Evolutionary conservation across 2,113 vertebrate genomes (phyloP).

Genomic region (Laticauda colubrina): DNA sequence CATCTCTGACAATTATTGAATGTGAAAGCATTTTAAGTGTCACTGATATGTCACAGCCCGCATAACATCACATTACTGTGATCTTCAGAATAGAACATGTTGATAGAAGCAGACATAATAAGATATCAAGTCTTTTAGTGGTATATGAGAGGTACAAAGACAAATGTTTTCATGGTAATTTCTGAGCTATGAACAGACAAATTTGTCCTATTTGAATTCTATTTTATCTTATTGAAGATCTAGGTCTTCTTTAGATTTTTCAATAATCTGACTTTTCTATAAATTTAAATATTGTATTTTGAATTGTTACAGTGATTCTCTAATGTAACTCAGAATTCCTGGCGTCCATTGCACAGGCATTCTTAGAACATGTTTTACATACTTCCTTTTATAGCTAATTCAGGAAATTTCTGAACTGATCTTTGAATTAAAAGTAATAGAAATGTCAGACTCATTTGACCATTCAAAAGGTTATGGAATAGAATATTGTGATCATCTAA

Average conservation of each 20-base stretch:
- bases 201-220: conserved; percentile 47
- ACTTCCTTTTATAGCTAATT: not conserved
- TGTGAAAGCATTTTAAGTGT: conserved; percentile 44
- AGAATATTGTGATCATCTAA: not conserved
- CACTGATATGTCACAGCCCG: conserved; percentile 49
- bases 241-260: conserved; percentile 1
- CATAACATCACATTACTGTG: conserved; percentile 45
- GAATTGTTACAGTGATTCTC: not conserved
- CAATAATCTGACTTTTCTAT: not conserved
- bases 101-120: conserved; percentile 56
- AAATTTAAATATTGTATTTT: not conserved
- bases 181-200: conserved; percentile 35
- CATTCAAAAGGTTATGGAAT: not conserved
- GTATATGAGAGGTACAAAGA: conserved; percentile 41
- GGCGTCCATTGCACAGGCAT: not conserved
- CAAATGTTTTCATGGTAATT: conserved; percentile 47
- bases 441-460: not conserved
- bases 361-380: not conserved
- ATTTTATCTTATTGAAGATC: conserved; percentile 2
- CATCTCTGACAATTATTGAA: conserved; percentile 48
- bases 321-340: not conserved
- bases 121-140: conserved; percentile 56
- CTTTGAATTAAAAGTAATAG: not conserved
- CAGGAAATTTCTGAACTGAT: not conserved
- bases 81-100: conserved; percentile 27